Base-by-base conservation (phyloP, 2,888 invertebrate genomes). In the Hemistola chrysoprasaria region DNA sequence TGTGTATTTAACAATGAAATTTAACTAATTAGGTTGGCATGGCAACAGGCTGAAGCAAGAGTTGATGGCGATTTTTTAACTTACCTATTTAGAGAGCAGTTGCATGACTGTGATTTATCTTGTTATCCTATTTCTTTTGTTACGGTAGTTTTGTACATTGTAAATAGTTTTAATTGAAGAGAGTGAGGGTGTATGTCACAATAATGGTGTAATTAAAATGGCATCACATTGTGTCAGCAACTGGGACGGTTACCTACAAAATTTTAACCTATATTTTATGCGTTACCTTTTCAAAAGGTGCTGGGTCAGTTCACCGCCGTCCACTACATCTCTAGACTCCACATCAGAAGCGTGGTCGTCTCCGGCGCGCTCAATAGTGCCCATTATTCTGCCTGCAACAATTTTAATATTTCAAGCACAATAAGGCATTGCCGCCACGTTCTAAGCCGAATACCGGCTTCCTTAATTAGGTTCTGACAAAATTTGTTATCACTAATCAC, bases 361-460 rank as follows among this genome's bases (percentile, higher is more conserved):
- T 48, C 91, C 91, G 63, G 91, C 90, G 58, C 91, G 92, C 69
- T 93, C 92, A 59, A 93, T 92, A 59, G 92, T 90, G 80, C 92
- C 91, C 93, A 93, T 93, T 73, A 57, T 77, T 50, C 52, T 55
- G 65, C 77, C 86, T 81, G 76, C 62, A 83, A 83, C 63, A 73
- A 74, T 67, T 59, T 53, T 8, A 46, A 35, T 47, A 26, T 52
- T 62, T 50, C n/a, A 65, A 33, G 3, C 16, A 16, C 35, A 46
- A 41, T 42, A 44, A 52, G 48, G 47, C 42, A 56, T 74, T 76
- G 68, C 65, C 78, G 82, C 86, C 85, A 86, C 86, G 86, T 86
- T 85, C 78, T 64, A 66, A 59, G 51, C 57, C 50, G 16, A 16
- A 50, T 60, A 68, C 78, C 76, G 79, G 76, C 67, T 56, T 59